These are phyloP conservation scores for Epinephelus awoara DNA, from an alignment of 2,797 vertebrate genomes.

Conservation along the genomic window DNA sequence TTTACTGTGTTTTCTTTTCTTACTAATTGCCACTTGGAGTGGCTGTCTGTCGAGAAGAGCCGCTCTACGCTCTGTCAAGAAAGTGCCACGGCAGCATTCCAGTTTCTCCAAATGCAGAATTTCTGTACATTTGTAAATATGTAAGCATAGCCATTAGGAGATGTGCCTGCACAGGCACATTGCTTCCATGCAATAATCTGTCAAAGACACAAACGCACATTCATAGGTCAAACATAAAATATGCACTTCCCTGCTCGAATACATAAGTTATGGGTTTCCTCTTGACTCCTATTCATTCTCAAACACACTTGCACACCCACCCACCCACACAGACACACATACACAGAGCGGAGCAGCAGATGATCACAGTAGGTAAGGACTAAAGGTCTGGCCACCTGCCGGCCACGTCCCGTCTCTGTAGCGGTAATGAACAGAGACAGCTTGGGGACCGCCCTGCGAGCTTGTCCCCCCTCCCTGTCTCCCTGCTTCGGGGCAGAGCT, in stretches of 20 bases:
- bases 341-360: conserved; percentile 82
- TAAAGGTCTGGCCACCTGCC: conserved; percentile 94
- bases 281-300: conserved; percentile 48
- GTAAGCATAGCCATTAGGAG: conserved; percentile 43
- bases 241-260: conserved; percentile 50
- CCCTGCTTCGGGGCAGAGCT: conserved; percentile 84
- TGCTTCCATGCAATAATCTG: conserved; percentile 46
- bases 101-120: conserved; percentile 46
- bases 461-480: conserved; percentile 83
- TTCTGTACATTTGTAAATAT: conserved; percentile 67
- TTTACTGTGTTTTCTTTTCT: conserved; percentile 71
- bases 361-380: conserved; percentile 91
- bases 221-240: conserved; percentile 70
- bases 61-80: conserved; percentile 54
- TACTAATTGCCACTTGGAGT: conserved; percentile 73
- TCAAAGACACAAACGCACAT: conserved; percentile 54
- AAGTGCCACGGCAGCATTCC: conserved; percentile 70
- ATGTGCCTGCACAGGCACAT: conserved; percentile 46
- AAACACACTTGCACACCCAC: conserved; percentile 54
- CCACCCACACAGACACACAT: conserved; percentile 44
- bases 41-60: conserved; percentile 53
- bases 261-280: conserved; percentile 58
- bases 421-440: conserved; percentile 98
- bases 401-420: conserved; percentile 90
- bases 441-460: conserved; percentile 91